Evolutionary conservation across 2,113 vertebrate species (phyloP).

Genomic region (Thunnus thynnus): DNA sequence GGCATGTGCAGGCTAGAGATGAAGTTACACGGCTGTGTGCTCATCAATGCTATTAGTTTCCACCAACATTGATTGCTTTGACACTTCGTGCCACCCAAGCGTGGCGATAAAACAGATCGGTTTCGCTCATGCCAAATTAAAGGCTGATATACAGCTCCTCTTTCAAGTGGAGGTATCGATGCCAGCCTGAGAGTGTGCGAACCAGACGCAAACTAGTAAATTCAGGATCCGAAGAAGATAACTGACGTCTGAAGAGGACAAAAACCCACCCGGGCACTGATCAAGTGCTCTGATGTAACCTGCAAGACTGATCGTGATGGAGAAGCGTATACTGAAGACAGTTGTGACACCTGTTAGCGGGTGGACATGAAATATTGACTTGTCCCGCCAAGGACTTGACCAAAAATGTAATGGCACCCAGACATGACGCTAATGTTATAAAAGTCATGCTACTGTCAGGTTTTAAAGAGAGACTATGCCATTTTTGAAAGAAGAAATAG

Average conservation of each 20-base stretch:
- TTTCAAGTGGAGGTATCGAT: constrained; percentile 22
- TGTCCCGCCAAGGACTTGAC: constrained; percentile 7
- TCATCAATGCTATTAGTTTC: constrained; percentile 76
- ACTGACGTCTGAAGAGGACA: constrained; percentile 9
- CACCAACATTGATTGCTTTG: constrained; percentile 55
- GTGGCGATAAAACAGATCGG: constrained; percentile 56
- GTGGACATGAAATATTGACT: background rate
- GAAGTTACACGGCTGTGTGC: constrained; percentile 59
- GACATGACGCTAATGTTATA: constrained; percentile 5
- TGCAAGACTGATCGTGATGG: constrained; percentile 20
- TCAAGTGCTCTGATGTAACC: constrained; percentile 35
- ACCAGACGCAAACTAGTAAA: constrained; percentile 41
- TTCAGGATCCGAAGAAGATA: constrained; percentile 36
- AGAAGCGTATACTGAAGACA: constrained; percentile 39
- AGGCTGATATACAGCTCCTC: constrained; percentile 65
- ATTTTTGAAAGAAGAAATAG: background rate
- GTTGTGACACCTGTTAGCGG: constrained; percentile 61
- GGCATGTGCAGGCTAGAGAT: constrained; percentile 71
- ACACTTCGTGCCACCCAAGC: constrained; percentile 56
- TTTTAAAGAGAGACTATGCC: background rate
- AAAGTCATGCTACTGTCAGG: constrained; percentile 7
- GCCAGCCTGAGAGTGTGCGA: constrained; percentile 48
- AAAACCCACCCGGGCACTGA: constrained; percentile 27
- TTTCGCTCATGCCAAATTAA: constrained; percentile 68
- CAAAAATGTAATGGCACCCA: constrained; percentile 46